Evolutionary conservation across 2,888 invertebrate species (phyloP).

Genomic region (Ceriagrion tenellum): DNA sequence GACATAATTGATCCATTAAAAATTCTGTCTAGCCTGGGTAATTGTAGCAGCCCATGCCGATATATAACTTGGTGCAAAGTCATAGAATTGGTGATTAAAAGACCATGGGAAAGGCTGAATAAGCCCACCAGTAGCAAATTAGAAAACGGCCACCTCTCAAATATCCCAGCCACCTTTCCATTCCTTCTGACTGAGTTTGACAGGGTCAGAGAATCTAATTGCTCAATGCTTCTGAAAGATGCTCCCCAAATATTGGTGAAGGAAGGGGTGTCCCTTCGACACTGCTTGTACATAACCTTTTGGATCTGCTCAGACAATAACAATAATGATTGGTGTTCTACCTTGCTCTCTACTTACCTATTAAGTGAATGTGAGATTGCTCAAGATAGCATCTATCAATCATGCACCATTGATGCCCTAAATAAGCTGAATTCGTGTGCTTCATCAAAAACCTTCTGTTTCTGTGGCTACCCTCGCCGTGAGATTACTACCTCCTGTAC

Average conservation of each 20-base stretch:
- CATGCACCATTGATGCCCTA: conserved; percentile 7
- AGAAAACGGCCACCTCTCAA: background rate
- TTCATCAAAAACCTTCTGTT: background rate
- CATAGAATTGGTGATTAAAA: conserved; percentile 23
- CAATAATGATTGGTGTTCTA: background rate
- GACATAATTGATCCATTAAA: conserved; percentile 36
- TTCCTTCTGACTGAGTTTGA: conserved; percentile 23
- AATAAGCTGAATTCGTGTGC: background rate
- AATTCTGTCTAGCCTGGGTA: background rate
- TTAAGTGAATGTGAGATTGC: background rate
- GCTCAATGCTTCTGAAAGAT: conserved; percentile 46
- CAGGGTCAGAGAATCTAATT: conserved; percentile 25
- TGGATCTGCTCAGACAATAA: conserved; percentile 51
- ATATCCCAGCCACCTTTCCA: conserved; percentile 29
- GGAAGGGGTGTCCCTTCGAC: conserved; percentile 7
- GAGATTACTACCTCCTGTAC: background rate
- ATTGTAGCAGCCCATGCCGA: conserved; percentile 5
- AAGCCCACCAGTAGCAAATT: background rate
- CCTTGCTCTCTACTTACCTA: background rate
- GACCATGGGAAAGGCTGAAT: background rate
- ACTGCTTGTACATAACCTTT: conserved; percentile 35
- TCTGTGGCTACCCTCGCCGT: conserved; percentile 22
- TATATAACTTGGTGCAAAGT: conserved; percentile 36
- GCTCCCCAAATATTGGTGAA: conserved; percentile 40
- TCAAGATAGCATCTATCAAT: conserved; percentile 39